phyloP scores from a whole-genome alignment of 2,113 vertebrate species.

The Nymphicus hollandicus region DNA sequence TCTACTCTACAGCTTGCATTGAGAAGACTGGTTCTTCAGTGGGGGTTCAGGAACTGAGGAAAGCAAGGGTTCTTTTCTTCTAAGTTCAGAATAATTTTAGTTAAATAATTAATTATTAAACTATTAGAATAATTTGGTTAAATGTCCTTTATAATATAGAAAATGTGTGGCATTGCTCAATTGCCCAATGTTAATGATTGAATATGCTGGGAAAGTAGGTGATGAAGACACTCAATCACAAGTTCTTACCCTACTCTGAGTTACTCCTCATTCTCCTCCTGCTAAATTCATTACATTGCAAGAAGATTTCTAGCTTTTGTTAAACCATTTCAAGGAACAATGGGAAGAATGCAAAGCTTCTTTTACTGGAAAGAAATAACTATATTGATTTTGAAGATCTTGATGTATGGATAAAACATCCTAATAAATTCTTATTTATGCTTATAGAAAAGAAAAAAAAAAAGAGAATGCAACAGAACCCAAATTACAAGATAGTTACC shows the following conservation, averaged over 20 bases:
- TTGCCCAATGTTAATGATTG: background rate
- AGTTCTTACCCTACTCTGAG: background rate
- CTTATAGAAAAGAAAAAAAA: background rate
- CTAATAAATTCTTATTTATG: background rate
- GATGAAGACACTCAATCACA: background rate
- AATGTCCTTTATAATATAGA: background rate
- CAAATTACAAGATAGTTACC: background rate
- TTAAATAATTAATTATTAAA: background rate
- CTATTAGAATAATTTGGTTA: background rate
- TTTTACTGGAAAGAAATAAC: background rate
- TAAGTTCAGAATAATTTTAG: background rate
- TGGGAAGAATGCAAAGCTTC: background rate
- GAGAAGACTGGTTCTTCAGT: background rate
- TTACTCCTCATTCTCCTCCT: background rate
- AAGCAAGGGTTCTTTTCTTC: background rate
- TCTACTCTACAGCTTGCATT: background rate
- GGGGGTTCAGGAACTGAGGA: background rate
- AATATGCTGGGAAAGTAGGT: background rate
- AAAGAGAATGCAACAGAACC: background rate
- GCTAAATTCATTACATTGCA: background rate
- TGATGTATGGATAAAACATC: background rate
- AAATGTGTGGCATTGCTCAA: background rate
- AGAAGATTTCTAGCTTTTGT: background rate
- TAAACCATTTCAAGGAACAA: background rate
- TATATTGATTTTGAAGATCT: background rate